Evolutionary conservation across 2,797 vertebrate genomes (phyloP).

Genomic region (Liparis tanakae): DNA sequence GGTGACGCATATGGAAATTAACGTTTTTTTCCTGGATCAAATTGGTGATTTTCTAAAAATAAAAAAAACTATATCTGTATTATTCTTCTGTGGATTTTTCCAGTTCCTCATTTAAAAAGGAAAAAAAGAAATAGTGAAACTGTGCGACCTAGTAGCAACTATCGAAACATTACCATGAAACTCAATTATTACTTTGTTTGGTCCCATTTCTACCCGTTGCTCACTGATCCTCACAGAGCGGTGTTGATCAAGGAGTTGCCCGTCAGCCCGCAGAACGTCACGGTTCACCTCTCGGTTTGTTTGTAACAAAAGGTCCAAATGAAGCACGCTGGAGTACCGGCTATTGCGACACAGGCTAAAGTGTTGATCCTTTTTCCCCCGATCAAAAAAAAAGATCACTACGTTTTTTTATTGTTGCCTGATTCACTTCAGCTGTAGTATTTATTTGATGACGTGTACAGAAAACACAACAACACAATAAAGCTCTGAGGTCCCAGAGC

Average conservation of each 20-base stretch:
- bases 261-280: neutral
- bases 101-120: slow-evolving; percentile 6
- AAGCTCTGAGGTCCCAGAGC: slow-evolving; percentile 9
- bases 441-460: neutral
- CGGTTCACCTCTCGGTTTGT: too few species aligned
- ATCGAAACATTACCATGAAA: neutral
- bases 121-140: neutral
- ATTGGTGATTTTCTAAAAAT: neutral
- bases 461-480: slow-evolving; percentile 21
- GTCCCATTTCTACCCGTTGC: neutral
- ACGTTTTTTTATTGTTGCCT: neutral
- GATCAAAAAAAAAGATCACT: neutral
- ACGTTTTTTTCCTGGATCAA: neutral
- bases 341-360: neutral
- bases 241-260: neutral
- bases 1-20: neutral
- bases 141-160: neutral
- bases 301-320: too few species aligned
- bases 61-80: neutral
- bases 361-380: neutral
- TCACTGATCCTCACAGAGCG: too few species aligned
- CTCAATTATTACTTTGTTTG: neutral
- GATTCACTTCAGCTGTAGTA: neutral
- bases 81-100: neutral
- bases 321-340: neutral